Evolutionary conservation across 2,113 vertebrate genomes (phyloP).

Genomic region (Cercocebus atys): DNA sequence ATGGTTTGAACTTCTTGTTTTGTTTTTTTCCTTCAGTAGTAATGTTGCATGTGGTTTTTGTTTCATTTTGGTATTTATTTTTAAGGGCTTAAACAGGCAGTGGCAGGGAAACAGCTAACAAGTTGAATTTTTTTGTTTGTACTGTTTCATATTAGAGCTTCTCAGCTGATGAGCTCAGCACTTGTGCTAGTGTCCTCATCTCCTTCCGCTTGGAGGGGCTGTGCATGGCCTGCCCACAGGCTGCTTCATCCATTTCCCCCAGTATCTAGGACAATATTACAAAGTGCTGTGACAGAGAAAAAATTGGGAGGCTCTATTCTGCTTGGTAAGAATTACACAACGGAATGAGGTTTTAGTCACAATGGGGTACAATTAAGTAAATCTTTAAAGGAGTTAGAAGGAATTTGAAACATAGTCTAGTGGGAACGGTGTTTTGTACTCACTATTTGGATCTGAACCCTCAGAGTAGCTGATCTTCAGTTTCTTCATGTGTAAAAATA

Average conservation of each 20-base stretch:
- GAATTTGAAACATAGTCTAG: not conserved
- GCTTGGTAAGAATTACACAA: not conserved
- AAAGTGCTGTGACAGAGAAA: not conserved
- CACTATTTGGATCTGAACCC: not conserved
- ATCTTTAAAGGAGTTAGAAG: not conserved
- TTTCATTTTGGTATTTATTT: not conserved
- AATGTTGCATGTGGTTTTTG: not conserved
- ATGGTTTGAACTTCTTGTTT: conserved; percentile 86
- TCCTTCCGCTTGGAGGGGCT: not conserved
- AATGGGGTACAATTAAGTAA: not conserved
- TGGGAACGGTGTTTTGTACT: not conserved
- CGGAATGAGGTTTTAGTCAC: not conserved
- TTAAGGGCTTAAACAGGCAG: not conserved
- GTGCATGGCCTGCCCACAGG: not conserved
- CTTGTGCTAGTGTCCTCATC: not conserved
- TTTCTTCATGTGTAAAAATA: not conserved
- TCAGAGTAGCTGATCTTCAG: not conserved
- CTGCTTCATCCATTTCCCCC: not conserved
- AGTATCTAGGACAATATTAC: not conserved
- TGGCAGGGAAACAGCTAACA: not conserved
- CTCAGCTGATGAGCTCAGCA: not conserved
- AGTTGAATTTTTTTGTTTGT: not conserved
- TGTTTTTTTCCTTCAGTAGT: not conserved
- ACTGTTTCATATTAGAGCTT: not conserved
- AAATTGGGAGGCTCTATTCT: not conserved